Conservation (phyloP, 2,888 invertebrate genomes). For the Myopa tessellatipennis region DNA sequence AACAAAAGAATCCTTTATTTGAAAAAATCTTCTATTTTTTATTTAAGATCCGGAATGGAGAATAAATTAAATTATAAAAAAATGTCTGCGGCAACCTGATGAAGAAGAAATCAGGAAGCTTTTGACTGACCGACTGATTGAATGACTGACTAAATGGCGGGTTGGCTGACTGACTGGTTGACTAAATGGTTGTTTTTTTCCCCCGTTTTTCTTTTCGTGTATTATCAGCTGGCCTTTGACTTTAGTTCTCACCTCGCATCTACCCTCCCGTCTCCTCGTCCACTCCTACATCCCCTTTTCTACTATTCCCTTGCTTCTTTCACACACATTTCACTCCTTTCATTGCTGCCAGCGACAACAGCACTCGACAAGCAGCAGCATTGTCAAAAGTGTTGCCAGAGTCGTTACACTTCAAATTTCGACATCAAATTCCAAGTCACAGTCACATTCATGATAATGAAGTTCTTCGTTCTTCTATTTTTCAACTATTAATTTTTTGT, state of each 20-base stretch:
- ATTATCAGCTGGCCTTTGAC: background rate
- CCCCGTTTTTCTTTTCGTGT: background rate
- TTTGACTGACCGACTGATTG: background rate
- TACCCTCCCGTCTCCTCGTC: no score
- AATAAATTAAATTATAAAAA: no score
- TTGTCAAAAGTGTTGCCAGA: no score
- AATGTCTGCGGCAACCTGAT: no score
- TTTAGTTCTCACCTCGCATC: background rate
- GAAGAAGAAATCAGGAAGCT: background rate
- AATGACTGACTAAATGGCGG: background rate
- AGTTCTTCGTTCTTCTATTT: no score
- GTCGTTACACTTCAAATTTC: slow-evolving; percentile 7
- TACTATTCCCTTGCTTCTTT: background rate
- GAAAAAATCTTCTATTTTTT: no score
- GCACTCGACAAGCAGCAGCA: background rate
- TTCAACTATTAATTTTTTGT: background rate
- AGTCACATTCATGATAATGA: slow-evolving; percentile 1
- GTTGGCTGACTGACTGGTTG: background rate
- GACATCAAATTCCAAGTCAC: slow-evolving; percentile 20
- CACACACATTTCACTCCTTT: background rate
- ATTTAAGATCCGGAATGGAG: no score
- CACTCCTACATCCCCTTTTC: background rate
- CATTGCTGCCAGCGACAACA: background rate
- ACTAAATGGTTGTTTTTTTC: background rate
- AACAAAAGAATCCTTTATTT: no score